These are phyloP conservation scores for Hoplodrina blanda DNA, from an alignment of 2,888 invertebrate genomes.

Conservation along the genomic window DNA sequence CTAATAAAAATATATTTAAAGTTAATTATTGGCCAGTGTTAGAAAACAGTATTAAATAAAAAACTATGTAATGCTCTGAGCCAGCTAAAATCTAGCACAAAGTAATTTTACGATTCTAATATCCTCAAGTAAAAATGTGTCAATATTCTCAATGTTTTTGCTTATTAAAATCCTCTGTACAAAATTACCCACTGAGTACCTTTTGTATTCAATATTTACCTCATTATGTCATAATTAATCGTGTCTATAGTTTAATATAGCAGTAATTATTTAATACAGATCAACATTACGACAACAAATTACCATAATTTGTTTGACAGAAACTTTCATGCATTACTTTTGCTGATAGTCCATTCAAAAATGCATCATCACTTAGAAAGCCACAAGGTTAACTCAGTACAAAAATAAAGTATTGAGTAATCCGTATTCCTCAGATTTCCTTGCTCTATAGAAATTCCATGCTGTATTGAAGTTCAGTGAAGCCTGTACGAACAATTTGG, in stretches of 20 bases:
- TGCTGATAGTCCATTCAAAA: not conserved
- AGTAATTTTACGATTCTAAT: no score
- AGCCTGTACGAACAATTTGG: conserved; percentile 59
- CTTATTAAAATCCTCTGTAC: not conserved
- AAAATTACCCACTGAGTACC: not conserved
- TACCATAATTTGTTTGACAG: not conserved
- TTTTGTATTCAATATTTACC: not conserved
- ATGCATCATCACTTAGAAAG: conserved; percentile 1
- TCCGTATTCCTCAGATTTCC: conserved; percentile 27
- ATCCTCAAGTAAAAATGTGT: no score
- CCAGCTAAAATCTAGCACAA: no score
- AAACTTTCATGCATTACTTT: not conserved
- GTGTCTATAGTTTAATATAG: no score
- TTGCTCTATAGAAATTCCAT: conserved; percentile 49
- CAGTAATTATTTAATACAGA: no score
- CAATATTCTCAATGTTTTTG: not conserved
- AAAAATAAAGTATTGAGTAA: conserved; percentile 30
- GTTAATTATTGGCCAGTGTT: no score
- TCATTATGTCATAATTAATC: no score
- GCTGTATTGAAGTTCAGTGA: conserved; percentile 44
- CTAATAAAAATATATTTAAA: no score
- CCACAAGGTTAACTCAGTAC: conserved; percentile 16
- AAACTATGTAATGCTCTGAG: no score
- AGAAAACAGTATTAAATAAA: no score
- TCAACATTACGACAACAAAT: not conserved